phyloP scores from a whole-genome alignment of 2,888 invertebrate species.

The Dynastes maya region DNA sequence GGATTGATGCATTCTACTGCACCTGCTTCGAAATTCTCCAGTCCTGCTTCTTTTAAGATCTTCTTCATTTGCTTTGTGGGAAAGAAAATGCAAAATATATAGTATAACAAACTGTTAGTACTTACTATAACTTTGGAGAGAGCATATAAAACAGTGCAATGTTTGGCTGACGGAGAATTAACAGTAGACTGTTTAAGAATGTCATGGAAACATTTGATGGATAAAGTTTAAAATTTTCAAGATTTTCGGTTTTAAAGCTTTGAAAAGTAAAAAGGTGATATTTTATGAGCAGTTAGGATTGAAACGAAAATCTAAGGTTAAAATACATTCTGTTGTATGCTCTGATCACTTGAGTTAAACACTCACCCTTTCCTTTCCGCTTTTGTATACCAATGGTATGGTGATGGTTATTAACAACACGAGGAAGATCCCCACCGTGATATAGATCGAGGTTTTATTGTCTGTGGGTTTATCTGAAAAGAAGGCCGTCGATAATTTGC shows the following conservation, averaged over 20 bases:
- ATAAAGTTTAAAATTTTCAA: no score
- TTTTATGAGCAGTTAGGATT: no score
- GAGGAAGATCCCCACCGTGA: conserved; percentile 64
- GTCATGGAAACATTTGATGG: no score
- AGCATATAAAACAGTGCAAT: conserved; percentile 51
- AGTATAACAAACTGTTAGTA: conserved; percentile 47
- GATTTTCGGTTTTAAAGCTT: no score
- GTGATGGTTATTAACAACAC: conserved; percentile 65
- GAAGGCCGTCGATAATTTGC: no score
- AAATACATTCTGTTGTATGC: no score
- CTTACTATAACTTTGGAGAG: no score
- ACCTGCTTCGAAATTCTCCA: conserved; percentile 86
- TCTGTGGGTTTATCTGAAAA: conserved; percentile 57
- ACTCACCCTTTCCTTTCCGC: conserved; percentile 70
- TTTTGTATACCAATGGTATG: conserved; percentile 70
- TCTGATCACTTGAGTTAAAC: no score
- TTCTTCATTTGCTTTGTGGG: conserved; percentile 73
- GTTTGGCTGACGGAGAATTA: no score
- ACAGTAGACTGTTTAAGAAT: no score
- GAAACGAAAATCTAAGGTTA: no score
- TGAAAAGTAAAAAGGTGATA: no score
- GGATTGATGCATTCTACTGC: conserved; percentile 88
- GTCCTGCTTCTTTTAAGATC: conserved; percentile 81
- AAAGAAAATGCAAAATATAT: neutral
- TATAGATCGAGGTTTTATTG: conserved; percentile 52